These are phyloP conservation scores for Rattus norvegicus DNA, from an alignment of 2,113 vertebrate genomes.

Conservation along the genomic window DNA sequence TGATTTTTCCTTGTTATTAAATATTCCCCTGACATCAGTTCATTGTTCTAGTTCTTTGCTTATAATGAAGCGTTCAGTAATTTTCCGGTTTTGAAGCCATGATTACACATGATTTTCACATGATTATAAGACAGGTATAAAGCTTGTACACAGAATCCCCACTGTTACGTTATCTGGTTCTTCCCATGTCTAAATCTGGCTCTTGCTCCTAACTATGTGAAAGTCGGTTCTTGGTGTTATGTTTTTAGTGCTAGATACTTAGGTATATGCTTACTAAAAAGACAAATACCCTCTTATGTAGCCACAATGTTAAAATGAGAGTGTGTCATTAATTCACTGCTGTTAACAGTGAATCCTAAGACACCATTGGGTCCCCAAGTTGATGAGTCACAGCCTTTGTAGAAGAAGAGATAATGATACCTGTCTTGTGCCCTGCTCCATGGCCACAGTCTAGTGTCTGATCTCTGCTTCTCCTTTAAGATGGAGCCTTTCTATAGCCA, in stretches of 20 bases:
- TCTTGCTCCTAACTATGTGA: not conserved
- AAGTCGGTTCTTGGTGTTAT: not conserved
- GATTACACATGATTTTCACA: too few relatives aligned
- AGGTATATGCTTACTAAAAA: not conserved
- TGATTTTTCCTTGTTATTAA: not conserved
- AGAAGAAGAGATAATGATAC: not conserved
- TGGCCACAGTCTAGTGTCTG: not conserved
- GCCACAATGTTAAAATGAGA: not conserved
- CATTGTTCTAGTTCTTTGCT: not conserved
- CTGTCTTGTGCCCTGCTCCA: not conserved
- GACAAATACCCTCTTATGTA: not conserved
- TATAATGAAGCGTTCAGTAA: not conserved
- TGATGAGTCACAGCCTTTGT: not conserved
- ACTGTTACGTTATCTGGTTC: not conserved
- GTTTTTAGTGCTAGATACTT: conserved; percentile 13
- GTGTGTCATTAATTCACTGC: not conserved
- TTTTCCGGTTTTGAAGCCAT: not conserved
- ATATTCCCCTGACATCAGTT: not conserved
- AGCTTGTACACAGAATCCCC: not conserved
- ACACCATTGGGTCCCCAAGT: not conserved
- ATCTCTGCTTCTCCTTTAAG: not conserved
- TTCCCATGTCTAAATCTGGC: not conserved
- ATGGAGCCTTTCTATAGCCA: not conserved
- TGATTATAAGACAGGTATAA: not conserved
- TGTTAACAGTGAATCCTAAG: not conserved